A percentile compares a stretch with the other conserved stretches of the same genome.
Evolutionary conservation across 2,113 vertebrate species (phyloP).

Genomic region (Telmatochromis bifrenatus): DNA sequence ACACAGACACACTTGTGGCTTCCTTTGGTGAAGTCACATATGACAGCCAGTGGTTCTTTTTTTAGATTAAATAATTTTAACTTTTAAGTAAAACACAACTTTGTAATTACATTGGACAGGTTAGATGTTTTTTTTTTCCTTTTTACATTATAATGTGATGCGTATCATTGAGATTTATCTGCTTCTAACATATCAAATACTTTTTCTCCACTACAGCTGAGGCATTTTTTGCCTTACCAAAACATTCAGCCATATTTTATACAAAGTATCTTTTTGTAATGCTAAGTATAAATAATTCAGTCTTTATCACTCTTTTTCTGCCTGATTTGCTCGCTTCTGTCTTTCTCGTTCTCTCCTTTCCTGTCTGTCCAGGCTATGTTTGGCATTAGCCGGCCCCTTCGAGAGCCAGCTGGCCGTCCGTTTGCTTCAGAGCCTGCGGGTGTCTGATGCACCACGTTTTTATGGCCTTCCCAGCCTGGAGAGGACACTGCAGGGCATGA

Average conservation of each 20-base stretch:
- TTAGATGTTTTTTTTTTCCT: not conserved
- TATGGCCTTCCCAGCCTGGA: conserved; percentile 93
- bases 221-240: not conserved
- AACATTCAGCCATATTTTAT: not conserved
- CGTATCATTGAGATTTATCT: not conserved
- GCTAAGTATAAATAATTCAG: not conserved
- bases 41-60: not conserved
- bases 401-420: conserved; percentile 82
- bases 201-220: not conserved
- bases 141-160: not conserved
- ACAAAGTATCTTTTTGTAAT: not conserved
- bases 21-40: not conserved
- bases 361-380: conserved; percentile 71
- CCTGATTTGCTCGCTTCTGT: not conserved
- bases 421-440: conserved; percentile 82
- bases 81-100: not conserved
- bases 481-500: conserved; percentile 85
- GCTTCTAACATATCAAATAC: not conserved
- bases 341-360: not conserved
- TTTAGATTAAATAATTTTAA: not conserved
- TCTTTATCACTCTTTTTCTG: not conserved
- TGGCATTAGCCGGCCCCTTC: conserved; percentile 77
- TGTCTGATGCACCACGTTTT: conserved; percentile 88
- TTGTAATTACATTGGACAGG: not conserved
- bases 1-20: not conserved